These are phyloP conservation scores for Conops quadrifasciatus DNA, from an alignment of 2,888 invertebrate species.

Conservation along the genomic window DNA sequence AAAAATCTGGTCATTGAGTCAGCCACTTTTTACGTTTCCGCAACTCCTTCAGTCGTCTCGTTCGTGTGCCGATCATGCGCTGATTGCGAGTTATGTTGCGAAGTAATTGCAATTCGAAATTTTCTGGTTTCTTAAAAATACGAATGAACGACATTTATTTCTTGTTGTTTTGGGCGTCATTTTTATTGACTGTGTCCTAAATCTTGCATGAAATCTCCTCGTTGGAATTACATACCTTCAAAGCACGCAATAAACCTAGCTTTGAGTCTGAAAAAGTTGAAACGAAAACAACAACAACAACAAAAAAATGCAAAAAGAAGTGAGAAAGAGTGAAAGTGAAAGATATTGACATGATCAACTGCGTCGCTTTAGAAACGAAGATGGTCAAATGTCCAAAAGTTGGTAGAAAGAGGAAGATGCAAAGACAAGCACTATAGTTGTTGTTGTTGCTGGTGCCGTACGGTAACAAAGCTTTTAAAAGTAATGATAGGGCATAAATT, in stretches of 20 bases:
- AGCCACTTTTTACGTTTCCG: neutral
- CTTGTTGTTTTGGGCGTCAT: neutral
- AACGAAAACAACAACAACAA: neutral
- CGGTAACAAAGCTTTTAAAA: neutral
- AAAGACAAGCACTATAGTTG: neutral
- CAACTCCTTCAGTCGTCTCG: neutral
- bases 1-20: no score
- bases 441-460: no score
- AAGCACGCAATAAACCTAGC: neutral
- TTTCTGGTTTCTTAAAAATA: neutral
- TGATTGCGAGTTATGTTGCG: slow-evolving; percentile 1
- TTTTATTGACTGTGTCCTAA: neutral
- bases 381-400: neutral
- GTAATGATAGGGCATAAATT: slow-evolving; percentile 9
- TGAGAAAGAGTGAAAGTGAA: slow-evolving; percentile 4
- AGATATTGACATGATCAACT: slow-evolving; percentile 10
- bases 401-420: neutral
- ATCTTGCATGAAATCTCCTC: no score
- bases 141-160: neutral
- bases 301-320: neutral
- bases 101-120: neutral
- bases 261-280: neutral
- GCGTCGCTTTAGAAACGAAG: neutral
- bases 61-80: neutral
- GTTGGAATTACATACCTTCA: no score